Conservation (phyloP, 2,113 vertebrate genomes). For the Formicarius rufipectus region DNA sequence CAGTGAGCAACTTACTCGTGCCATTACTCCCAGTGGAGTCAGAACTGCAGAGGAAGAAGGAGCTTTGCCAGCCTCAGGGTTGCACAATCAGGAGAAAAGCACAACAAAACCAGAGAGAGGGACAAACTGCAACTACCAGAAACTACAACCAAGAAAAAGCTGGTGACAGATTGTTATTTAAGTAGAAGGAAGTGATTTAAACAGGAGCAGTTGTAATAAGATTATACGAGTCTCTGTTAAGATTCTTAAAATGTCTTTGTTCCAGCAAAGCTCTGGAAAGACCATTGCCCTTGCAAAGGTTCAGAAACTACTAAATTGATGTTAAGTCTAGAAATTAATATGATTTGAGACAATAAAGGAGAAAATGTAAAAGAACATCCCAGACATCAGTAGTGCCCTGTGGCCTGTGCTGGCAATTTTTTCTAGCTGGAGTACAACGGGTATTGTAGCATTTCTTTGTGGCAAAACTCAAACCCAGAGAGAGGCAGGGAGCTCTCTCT, state of each 20-base stretch:
- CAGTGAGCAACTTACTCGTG: neutral
- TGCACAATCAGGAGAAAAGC: neutral
- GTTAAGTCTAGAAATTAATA: slow-evolving; percentile 1
- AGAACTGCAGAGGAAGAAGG: neutral
- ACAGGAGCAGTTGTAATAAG: slow-evolving; percentile 56
- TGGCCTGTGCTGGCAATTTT: neutral
- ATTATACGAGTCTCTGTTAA: slow-evolving; percentile 50
- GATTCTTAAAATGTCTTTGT: slow-evolving; percentile 61
- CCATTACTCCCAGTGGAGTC: neutral
- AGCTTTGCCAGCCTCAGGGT: neutral
- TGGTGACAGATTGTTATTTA: slow-evolving; percentile 53
- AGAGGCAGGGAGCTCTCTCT: neutral
- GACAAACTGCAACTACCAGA: slow-evolving; percentile 36
- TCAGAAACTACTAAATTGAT: neutral
- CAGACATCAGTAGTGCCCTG: neutral
- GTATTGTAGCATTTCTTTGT: accelerated
- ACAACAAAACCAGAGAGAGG: neutral
- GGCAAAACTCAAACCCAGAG: neutral
- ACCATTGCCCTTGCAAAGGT: slow-evolving; percentile 26
- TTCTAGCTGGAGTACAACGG: accelerated
- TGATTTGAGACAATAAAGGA: neutral
- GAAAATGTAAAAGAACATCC: neutral
- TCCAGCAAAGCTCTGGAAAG: slow-evolving; percentile 24
- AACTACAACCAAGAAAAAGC: slow-evolving; percentile 34
- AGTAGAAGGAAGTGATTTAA: slow-evolving; percentile 60